Evolutionary conservation across 2,113 vertebrate genomes (phyloP).

Genomic region (Trinectes maculatus): DNA sequence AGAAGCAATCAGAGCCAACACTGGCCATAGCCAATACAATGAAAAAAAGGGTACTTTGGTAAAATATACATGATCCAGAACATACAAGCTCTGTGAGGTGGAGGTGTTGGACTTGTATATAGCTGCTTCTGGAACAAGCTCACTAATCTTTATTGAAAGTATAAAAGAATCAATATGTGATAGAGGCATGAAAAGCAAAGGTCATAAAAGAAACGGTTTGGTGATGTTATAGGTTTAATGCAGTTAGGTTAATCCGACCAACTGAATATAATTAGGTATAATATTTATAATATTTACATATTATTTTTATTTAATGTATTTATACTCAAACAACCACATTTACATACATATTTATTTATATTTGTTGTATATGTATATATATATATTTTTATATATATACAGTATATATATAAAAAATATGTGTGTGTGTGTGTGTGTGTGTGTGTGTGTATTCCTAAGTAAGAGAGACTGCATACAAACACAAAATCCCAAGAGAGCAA

Average conservation of each 20-base stretch:
- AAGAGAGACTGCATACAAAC: slow-evolving; percentile 40
- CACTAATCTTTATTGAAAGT: not conserved
- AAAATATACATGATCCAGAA: not conserved
- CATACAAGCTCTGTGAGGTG: not conserved
- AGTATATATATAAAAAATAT: not conserved
- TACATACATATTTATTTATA: too few relatives aligned
- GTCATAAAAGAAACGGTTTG: not conserved
- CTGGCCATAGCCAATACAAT: not conserved
- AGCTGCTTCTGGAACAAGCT: not conserved
- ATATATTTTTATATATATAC: not conserved
- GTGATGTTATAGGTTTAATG: too few relatives aligned
- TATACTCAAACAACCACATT: too few relatives aligned
- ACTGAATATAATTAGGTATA: too few relatives aligned
- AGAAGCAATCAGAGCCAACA: not conserved
- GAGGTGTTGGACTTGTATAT: not conserved
- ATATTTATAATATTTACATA: too few relatives aligned
- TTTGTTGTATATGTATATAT: too few relatives aligned
- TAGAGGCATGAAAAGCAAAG: not conserved
- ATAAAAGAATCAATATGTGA: not conserved
- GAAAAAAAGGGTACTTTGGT: not conserved
- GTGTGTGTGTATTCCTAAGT: not conserved
- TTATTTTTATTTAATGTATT: too few relatives aligned
- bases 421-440: not conserved
- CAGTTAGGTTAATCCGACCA: too few relatives aligned
- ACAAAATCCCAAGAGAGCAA: slow-evolving; percentile 59